Evolutionary conservation across 2,797 vertebrate genomes (phyloP), one percentile per base, ranked within the genome.

Genomic region (Amniataba percoides): DNA sequence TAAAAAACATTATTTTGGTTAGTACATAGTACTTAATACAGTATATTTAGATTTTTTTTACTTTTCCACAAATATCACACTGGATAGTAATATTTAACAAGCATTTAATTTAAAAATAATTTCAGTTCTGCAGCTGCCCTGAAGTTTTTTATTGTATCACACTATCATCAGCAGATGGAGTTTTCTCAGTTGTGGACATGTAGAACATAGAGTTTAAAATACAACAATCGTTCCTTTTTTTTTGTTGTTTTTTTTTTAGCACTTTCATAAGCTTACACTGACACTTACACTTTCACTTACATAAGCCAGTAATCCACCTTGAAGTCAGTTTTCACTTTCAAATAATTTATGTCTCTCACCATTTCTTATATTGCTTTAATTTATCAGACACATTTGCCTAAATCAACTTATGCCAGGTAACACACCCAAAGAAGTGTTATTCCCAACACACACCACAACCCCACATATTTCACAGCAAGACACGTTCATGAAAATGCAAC

Each of bases 401-500:
- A 46, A 69, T 7, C 15, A 31, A 62, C 10, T 15, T 7, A n/a
- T 31, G 12, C 11, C 10, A 39, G 43, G 8, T 0, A 1, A 23
- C 18, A 49, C 25, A 56, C 34, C 2, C 13, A 34, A 19, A 18
- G 66, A 27, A 18, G 66, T 36, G 45, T 5, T 23, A 12, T 6
- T 25, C 8, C 8, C 43, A 43, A 43, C 27, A 59, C 23, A 56
- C 14, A 43, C 9, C 7, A 51, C 3, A 62, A 34, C 52, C 23
- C 27, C 27, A 31, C n/a, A 51, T 56, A 40, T 53, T 69, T 55
- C 3, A 55, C 19, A 42, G 12, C 39, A 55, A 71, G 39, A 71
- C 51, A 58, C 34, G 49, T 55, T 80, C 45, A 72, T 66, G 40
- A 80, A 73, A 78, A 66, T 42, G n/a, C 31, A 68, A 72, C 31